Conservation (phyloP, 2,113 vertebrate species). For the Sinocyclocheilus grahami region DNA sequence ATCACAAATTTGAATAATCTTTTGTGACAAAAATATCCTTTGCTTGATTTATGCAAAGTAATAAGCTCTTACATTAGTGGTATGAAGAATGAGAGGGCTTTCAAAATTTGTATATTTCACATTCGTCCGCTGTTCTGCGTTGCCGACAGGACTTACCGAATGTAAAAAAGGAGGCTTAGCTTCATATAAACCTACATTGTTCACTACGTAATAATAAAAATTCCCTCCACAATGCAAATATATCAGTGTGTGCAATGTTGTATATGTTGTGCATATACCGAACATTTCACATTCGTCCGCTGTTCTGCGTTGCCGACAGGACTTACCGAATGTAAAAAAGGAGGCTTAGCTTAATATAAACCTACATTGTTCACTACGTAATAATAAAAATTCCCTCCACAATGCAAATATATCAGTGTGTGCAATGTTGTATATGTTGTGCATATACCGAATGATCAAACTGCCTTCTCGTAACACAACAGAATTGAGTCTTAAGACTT, state of each 20-base stretch:
- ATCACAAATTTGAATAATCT: slow-evolving; percentile 3
- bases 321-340: slow-evolving; percentile 9
- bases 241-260: slow-evolving; percentile 3
- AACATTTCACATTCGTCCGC: neutral
- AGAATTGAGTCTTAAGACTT: slow-evolving; percentile 35
- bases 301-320: slow-evolving; percentile 6
- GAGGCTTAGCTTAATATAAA: slow-evolving; percentile 14
- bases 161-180: slow-evolving; percentile 23
- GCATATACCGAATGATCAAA: slow-evolving; percentile 33
- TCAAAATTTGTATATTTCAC: neutral
- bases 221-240: slow-evolving; percentile 8
- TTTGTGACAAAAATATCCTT: slow-evolving; percentile 39
- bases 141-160: slow-evolving; percentile 4
- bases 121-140: neutral
- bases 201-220: neutral
- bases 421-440: slow-evolving; percentile 11
- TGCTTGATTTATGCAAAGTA: slow-evolving; percentile 32
- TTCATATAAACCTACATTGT: neutral
- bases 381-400: neutral
- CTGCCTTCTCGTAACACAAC: slow-evolving; percentile 44
- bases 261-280: slow-evolving; percentile 25
- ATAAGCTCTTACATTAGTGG: slow-evolving; percentile 4
- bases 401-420: slow-evolving; percentile 25
- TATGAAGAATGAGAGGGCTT: neutral
- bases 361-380: neutral